Evolutionary conservation across 2,888 invertebrate species (phyloP), one percentile per base, ranked within the genome.

Genomic region (Cantharis lateralis): DNA sequence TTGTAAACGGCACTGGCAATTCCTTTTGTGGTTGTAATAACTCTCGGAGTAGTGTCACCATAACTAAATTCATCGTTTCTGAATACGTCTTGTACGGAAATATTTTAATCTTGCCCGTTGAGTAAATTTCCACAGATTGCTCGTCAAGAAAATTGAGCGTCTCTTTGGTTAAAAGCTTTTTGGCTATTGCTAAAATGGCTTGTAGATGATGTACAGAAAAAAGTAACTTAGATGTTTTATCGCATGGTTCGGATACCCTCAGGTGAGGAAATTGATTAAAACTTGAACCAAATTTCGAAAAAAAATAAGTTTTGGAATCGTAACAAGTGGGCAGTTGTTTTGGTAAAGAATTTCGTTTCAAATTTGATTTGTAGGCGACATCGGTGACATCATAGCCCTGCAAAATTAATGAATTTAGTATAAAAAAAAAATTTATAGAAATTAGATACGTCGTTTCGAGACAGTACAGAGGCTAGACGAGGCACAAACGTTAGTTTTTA

Each of bases 21-120:
- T 97, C 97, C 87, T 94, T 94, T 85, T 98, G 97, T 85, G 95
- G 94, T 84, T 97, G 96, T 77, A 98, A 88, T 72, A 99, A 89
- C 87, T 99, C 98, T 78, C 98, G 90, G 77, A 99, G 89, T 71
- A 99, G 88, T 0, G 98, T 96, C 0, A 99, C 96, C 91, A 98
- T 93, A 0, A 98, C 98, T 74, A 99, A 89, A 87, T 96, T 98
- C 74, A 99, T 90, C 0, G 97, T 97, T 88, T 99, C 99, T 77
- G 97, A 98, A 86, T 98, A 97, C 0, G 96, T 96, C 85, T 95
- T 95, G 88, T 98, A 98, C 0, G 97, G 97, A 86, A 97, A 98
- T 82, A 91, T 91, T 83, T 90, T 88, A 81, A 93, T 93, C 85
- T 93, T 93, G 80, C 92, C 93, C 32, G 93, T 91, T 18, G 92